Conservation (phyloP, 2,113 vertebrate species). For the Macquaria ambigua region DNA sequence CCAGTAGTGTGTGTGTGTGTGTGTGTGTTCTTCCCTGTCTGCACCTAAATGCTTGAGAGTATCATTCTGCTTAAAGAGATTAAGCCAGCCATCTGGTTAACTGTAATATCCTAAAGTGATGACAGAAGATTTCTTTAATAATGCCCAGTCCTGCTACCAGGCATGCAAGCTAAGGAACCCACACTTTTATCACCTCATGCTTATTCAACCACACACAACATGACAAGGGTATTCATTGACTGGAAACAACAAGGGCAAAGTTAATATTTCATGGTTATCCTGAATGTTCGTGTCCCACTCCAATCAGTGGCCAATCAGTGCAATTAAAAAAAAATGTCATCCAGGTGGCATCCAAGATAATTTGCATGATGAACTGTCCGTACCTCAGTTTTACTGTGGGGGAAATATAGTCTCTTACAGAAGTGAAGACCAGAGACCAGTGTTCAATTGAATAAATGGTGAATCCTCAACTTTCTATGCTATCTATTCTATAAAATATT, state of each 20-base stretch:
- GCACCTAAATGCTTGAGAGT: constrained; percentile 4
- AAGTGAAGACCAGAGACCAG: background rate
- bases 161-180: background rate
- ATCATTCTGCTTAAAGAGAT: constrained; percentile 40
- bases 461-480: background rate
- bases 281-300: background rate
- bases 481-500: background rate
- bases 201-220: background rate
- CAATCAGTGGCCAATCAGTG: background rate
- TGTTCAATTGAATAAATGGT: background rate
- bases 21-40: background rate
- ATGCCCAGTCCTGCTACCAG: background rate
- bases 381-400: background rate
- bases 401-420: background rate
- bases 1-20: background rate
- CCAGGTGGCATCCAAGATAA: background rate
- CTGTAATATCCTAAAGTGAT: constrained; percentile 20
- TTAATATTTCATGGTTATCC: background rate
- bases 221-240: background rate
- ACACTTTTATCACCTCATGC: background rate
- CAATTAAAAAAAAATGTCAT: background rate
- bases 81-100: constrained; percentile 31
- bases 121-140: constrained; percentile 14
- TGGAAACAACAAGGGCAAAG: background rate
- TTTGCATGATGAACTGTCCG: background rate